Percentiles rank a stretch among this genome's conserved stretches.
These are phyloP conservation scores for Eristalis tenax DNA, from an alignment of 2,888 invertebrate species.

Conservation along the genomic window DNA sequence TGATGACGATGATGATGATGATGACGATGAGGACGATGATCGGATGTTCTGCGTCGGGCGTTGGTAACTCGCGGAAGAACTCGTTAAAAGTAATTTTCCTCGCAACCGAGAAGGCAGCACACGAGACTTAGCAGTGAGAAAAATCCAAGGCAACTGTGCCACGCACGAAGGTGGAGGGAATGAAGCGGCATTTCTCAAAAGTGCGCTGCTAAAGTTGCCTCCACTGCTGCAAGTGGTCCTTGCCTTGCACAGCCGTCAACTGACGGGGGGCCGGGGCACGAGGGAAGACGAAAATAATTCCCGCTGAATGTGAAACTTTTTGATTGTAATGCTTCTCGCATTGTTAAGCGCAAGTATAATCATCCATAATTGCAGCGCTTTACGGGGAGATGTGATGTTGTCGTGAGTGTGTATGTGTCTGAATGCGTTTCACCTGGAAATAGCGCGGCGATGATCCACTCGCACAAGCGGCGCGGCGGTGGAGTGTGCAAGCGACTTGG, in stretches of 20 bases:
- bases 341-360: slow-evolving; percentile 68
- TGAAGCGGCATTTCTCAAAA: slow-evolving; percentile 41
- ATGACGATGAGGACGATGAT: slow-evolving; percentile 54
- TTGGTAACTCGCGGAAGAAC: slow-evolving; percentile 59
- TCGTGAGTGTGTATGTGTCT: background rate
- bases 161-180: background rate
- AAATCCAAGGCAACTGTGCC: slow-evolving; percentile 26
- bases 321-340: slow-evolving; percentile 68
- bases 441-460: slow-evolving; percentile 24
- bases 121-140: background rate
- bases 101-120: background rate
- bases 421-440: slow-evolving; percentile 27
- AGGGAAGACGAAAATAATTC: slow-evolving; percentile 50
- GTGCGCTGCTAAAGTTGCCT: slow-evolving; percentile 27
- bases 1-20: slow-evolving; percentile 15
- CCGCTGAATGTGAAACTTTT: slow-evolving; percentile 67
- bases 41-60: slow-evolving; percentile 37
- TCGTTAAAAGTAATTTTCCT: slow-evolving; percentile 70
- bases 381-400: slow-evolving; percentile 24
- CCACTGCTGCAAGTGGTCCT: slow-evolving; percentile 1
- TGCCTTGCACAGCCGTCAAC: slow-evolving; percentile 30
- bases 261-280: background rate
- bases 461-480: slow-evolving; percentile 2
- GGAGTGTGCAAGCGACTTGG: background rate
- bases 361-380: slow-evolving; percentile 69